These are phyloP conservation scores for Collichthys lucidus DNA, from an alignment of 2,113 vertebrate species.

Conservation along the genomic window DNA sequence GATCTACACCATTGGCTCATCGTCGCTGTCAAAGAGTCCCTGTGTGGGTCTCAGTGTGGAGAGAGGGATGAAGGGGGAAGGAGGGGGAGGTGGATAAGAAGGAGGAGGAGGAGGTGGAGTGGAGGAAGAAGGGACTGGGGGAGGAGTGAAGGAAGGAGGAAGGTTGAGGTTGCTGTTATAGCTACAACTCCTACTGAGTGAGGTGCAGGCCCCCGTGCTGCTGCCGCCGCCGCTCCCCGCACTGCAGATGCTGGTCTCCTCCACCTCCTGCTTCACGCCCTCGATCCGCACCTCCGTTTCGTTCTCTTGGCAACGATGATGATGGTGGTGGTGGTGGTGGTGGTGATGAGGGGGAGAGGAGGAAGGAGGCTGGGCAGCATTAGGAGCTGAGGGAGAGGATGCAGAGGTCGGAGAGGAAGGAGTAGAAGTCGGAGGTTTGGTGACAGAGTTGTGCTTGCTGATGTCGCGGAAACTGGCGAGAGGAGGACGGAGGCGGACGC, in stretches of 20 bases:
- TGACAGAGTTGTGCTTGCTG: constrained; percentile 70
- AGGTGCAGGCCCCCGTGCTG: constrained; percentile 1
- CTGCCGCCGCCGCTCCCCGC: constrained; percentile 2
- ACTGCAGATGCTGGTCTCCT: constrained; percentile 37
- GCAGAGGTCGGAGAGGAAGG: constrained; percentile 22
- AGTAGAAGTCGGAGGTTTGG: constrained; percentile 54
- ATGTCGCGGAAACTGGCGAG: constrained; percentile 92
- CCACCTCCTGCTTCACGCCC: constrained; percentile 47
- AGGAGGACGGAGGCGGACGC: constrained; percentile 91
- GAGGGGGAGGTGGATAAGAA: constrained; percentile 4
- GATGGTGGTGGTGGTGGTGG: background rate
- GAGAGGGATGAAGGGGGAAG: constrained; percentile 56
- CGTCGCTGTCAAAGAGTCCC: constrained; percentile 69
- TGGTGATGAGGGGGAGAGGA: background rate
- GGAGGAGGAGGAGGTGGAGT: constrained; percentile 45
- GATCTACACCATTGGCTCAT: constrained; percentile 78
- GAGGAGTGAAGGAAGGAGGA: constrained; percentile 59
- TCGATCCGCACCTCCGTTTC: constrained; percentile 80
- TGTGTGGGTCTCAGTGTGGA: constrained; percentile 54
- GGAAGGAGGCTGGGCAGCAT: background rate
- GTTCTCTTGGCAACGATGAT: background rate
- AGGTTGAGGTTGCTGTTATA: constrained; percentile 55
- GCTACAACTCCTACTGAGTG: constrained; percentile 40
- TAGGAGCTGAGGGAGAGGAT: constrained; percentile 1
- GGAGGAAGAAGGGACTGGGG: constrained; percentile 39